Evolutionary conservation across 2,888 invertebrate species (phyloP).

Genomic region (Ophion ventricosus): DNA sequence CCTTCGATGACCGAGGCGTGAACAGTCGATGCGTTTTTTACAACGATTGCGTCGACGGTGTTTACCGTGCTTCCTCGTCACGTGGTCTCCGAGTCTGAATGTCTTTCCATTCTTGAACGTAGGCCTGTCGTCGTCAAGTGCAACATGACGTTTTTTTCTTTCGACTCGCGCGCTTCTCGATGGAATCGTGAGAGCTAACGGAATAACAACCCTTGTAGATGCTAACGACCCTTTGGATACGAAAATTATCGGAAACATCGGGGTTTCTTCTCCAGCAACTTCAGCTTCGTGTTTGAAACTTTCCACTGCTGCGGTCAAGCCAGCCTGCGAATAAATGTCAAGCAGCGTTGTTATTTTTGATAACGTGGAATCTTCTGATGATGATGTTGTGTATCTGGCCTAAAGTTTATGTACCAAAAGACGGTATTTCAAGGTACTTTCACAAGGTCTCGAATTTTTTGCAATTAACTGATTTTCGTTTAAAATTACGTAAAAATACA

Average conservation of each 20-base stretch:
- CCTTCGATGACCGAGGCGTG: slow-evolving; percentile 30
- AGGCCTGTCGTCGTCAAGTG: slow-evolving; percentile 5
- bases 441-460: no score
- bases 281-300: background rate
- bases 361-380: no score
- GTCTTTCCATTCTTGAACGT: slow-evolving; percentile 22
- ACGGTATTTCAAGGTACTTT: no score
- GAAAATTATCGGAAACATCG: background rate
- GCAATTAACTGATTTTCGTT: no score
- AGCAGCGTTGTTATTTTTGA: no score
- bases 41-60: slow-evolving; percentile 70
- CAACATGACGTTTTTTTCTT: slow-evolving; percentile 37
- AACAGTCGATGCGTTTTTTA: slow-evolving; percentile 64
- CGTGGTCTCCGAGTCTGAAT: background rate
- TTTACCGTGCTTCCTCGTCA: slow-evolving; percentile 65
- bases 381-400: no score
- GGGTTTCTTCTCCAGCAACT: background rate
- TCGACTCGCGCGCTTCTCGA: background rate
- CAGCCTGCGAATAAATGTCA: no score
- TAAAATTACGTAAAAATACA: no score
- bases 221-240: slow-evolving; percentile 9
- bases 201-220: background rate
- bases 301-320: no score
- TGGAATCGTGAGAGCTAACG: slow-evolving; percentile 21
- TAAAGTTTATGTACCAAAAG: no score